Base-by-base conservation (phyloP, 2,888 invertebrate species). In the Abrostola tripartita region DNA sequence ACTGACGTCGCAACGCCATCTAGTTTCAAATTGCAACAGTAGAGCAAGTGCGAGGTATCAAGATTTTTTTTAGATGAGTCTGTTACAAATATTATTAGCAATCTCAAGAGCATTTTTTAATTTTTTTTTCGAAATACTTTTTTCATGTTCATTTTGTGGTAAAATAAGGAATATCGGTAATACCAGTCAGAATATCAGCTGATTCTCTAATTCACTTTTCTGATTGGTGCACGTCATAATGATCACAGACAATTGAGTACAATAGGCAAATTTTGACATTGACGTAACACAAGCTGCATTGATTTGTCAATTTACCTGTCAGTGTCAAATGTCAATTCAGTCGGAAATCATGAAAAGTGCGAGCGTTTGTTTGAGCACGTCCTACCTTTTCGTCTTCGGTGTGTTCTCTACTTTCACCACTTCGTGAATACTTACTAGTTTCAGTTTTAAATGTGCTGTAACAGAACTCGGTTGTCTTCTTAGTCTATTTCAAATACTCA, bases 331-430 rank as follows among this genome's bases (percentile, higher is more conserved):
- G 41, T 77, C 74, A 63, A 72, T 75, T 70, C 72, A 72, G 74
- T 72, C 57, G 52, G 75, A 74, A 82, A 85, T 79, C 80, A 82
- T 81, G 83, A 78, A 77, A 83, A 82, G 82, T 82, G 85, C 66
- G 82, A 82, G 89, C 87, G 90, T 85, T 84, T 77, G 70, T 70
- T 74, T 73, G 66, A 72, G 85, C 87, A 88, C 87, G 88, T 90
- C 81, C 75, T 68, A 80, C 72, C 71, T 74, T 77, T 79, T 78
- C 72, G 64, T 74, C 65, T 81, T 78, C 75, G 68, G 74, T 74
- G 59, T 81, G 67, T 77, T 71, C 80, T 76, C 73, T 61, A 87
- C 90, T 90, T 90, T 90, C 89, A 85, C 89, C 83, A 76, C 65
- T 56, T 80, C 53, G 74, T 81, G 76, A 83, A 82, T 77, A 78